These are phyloP conservation scores for Xiphorhynchus erythropygius DNA, from an alignment of 2,797 vertebrate genomes.

Conservation along the genomic window DNA sequence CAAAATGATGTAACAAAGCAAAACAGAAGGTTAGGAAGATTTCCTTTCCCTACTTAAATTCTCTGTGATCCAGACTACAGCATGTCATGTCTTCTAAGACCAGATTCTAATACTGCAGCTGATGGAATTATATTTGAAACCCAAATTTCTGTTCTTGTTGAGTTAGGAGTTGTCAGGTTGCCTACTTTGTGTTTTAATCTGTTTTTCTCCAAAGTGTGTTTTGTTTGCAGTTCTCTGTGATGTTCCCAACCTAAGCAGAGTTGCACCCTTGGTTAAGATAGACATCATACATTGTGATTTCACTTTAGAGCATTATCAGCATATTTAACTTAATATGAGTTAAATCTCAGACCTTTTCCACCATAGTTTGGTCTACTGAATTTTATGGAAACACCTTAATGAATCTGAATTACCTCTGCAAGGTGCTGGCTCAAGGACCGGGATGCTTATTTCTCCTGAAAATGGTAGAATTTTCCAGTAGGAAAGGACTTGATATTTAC, in stretches of 20 bases:
- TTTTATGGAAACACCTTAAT: not conserved
- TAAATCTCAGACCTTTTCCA: not conserved
- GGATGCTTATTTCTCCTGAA: not conserved
- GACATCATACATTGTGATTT: not conserved
- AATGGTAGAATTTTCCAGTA: not conserved
- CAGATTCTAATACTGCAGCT: not conserved
- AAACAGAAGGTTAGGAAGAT: not conserved
- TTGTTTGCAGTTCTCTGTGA: not conserved
- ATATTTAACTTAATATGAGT: not conserved
- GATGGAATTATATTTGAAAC: not conserved
- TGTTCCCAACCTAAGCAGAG: not conserved
- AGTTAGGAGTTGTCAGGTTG: not conserved
- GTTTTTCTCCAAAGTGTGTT: not conserved
- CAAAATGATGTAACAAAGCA: not conserved
- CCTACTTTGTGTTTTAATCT: not conserved
- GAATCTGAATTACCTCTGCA: not conserved
- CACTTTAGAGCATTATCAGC: not conserved
- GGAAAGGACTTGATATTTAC: not conserved
- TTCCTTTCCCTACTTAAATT: slow-evolving; percentile 1
- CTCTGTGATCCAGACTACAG: not conserved
- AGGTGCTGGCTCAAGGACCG: not conserved
- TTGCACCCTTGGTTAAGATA: not conserved
- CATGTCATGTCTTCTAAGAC: not conserved
- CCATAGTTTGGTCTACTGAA: not conserved
- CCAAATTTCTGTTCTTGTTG: not conserved